phyloP scores from a whole-genome alignment of 1,140 invertebrate genomes.

The Carcinoscorpius rotundicauda region DNA sequence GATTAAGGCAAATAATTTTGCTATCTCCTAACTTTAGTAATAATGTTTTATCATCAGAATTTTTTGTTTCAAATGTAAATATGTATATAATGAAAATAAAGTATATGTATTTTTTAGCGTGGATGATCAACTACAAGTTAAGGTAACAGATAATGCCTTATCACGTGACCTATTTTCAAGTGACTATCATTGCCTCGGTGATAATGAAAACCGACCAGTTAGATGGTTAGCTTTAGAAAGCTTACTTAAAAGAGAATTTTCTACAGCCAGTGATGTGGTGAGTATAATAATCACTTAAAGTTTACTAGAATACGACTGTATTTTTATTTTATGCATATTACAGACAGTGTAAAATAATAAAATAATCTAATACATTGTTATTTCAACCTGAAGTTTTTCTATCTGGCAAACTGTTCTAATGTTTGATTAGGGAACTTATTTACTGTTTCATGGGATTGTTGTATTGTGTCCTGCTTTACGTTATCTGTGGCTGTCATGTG shows the following conservation, averaged over 20 bases:
- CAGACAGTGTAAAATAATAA: neutral
- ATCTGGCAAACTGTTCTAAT: neutral
- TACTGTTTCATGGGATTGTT: too few relatives aligned
- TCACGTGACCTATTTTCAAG: constrained; percentile 83
- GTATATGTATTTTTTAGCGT: constrained; percentile 41
- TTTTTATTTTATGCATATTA: too few relatives aligned
- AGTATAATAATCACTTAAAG: constrained; percentile 28
- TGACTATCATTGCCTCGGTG: constrained; percentile 88
- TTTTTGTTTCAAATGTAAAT: too few relatives aligned
- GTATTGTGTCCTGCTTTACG: too few relatives aligned
- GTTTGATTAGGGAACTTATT: too few relatives aligned
- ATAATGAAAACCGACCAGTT: constrained; percentile 88
- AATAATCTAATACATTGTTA: neutral
- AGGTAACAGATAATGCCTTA: constrained; percentile 82
- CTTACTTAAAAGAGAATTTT: constrained; percentile 69
- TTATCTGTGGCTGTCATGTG: too few relatives aligned
- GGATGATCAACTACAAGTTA: constrained; percentile 73
- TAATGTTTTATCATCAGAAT: too few relatives aligned
- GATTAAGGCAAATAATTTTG: too few relatives aligned
- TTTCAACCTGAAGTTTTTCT: constrained; percentile 17
- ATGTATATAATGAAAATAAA: too few relatives aligned
- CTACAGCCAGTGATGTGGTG: constrained; percentile 76
- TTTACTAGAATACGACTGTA: too few relatives aligned
- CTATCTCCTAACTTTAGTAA: too few relatives aligned
- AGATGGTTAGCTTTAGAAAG: constrained; percentile 91